These are phyloP conservation scores for Bombus ignitus DNA, from an alignment of 1,140 invertebrate genomes.

Conservation along the genomic window DNA sequence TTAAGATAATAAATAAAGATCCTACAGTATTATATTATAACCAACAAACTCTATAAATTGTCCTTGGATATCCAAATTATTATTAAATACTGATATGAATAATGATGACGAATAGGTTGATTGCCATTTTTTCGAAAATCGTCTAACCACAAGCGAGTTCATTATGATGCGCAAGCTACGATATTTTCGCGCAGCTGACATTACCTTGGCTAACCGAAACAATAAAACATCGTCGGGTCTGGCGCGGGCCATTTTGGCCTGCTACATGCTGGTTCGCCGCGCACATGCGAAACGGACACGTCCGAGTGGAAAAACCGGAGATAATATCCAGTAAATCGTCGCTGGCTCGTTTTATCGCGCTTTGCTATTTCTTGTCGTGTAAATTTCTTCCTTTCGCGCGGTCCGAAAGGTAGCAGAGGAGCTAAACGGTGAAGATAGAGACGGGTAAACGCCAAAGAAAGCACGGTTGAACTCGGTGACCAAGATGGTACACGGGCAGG, in stretches of 20 bases:
- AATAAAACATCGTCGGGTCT: constrained; percentile 26
- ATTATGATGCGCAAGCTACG: neutral
- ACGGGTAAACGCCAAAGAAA: neutral
- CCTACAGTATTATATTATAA: too few relatives aligned
- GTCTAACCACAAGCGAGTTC: constrained; percentile 29
- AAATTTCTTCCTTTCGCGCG: neutral
- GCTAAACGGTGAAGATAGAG: too few relatives aligned
- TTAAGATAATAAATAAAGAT: too few relatives aligned
- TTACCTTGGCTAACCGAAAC: constrained; percentile 30
- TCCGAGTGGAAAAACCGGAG: constrained; percentile 69
- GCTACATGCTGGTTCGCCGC: neutral
- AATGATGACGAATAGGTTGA: neutral
- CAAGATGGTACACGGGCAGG: constrained; percentile 36
- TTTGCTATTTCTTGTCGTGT: constrained; percentile 41
- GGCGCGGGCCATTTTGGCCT: constrained; percentile 7
- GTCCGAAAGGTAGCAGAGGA: neutral
- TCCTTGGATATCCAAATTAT: too few relatives aligned
- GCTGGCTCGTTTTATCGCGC: constrained; percentile 62
- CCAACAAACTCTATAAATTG: too few relatives aligned
- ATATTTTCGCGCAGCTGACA: neutral
- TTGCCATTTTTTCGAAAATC: constrained; percentile 33
- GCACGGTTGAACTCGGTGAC: neutral
- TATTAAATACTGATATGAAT: too few relatives aligned
- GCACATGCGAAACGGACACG: constrained; percentile 44
- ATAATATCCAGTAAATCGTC: constrained; percentile 77